A percentile compares a stretch with the other conserved stretches of the same genome.
These are phyloP conservation scores for Cephalopterus ornatus DNA, from an alignment of 2,113 vertebrate species.

Conservation along the genomic window DNA sequence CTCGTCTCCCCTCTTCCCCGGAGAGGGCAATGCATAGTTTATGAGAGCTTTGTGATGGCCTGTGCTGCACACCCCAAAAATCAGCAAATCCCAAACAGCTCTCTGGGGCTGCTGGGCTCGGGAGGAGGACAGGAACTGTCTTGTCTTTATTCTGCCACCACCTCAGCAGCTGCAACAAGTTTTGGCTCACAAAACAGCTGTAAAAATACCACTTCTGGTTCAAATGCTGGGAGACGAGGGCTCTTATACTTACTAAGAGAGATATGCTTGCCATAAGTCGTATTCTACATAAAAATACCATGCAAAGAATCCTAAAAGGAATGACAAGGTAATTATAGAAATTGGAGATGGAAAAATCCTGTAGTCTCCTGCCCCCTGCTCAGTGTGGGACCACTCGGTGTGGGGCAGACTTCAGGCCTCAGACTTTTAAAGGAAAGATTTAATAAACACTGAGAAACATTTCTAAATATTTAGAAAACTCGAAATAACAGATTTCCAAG, in stretches of 20 bases:
- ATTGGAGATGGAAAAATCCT: constrained; percentile 15
- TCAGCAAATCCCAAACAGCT: not conserved
- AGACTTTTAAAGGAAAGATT: constrained; percentile 31
- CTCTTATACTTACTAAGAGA: not conserved
- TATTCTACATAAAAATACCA: constrained; percentile 20
- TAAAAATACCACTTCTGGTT: constrained; percentile 41
- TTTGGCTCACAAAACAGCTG: constrained; percentile 44
- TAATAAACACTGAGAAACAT: constrained; percentile 50
- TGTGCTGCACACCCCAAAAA: not conserved
- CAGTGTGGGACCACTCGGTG: not conserved
- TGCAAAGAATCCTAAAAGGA: not conserved
- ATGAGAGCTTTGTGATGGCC: not conserved
- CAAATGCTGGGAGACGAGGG: not conserved
- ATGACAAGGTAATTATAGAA: not conserved
- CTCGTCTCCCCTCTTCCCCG: not conserved
- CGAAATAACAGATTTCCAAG: constrained; percentile 20
- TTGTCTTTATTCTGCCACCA: constrained; percentile 42
- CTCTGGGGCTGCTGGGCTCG: not conserved
- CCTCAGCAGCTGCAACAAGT: constrained; percentile 30
- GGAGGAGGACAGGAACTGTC: constrained; percentile 3
- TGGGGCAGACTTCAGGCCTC: not conserved
- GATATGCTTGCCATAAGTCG: not conserved
- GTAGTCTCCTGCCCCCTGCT: not conserved
- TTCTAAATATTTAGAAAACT: constrained; percentile 57
- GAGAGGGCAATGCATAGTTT: not conserved